These are phyloP conservation scores for Forficula auricularia DNA, from an alignment of 1,140 invertebrate species.

Conservation along the genomic window DNA sequence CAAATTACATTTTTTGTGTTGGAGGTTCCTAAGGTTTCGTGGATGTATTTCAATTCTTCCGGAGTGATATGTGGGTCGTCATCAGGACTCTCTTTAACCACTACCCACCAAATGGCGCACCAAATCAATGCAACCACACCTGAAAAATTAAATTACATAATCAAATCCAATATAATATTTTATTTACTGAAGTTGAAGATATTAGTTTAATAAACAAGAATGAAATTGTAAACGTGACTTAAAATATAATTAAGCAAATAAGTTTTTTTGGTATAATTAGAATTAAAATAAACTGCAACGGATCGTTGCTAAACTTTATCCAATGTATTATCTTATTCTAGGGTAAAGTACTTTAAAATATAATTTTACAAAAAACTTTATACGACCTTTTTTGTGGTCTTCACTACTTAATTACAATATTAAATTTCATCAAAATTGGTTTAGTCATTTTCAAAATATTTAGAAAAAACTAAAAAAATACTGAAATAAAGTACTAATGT, in stretches of 20 bases:
- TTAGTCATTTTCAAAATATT: too few relatives aligned
- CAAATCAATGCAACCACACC: constrained; percentile 47
- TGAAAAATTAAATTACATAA: constrained; percentile 20
- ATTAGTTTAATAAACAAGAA: neutral
- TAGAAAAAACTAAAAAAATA: too few relatives aligned
- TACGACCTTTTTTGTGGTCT: too few relatives aligned
- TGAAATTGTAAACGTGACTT: neutral
- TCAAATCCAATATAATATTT: constrained; percentile 3
- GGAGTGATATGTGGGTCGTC: constrained; percentile 54
- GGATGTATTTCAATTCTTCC: constrained; percentile 61
- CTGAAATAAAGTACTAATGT: too few relatives aligned
- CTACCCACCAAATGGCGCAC: constrained; percentile 47
- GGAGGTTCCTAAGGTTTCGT: constrained; percentile 23
- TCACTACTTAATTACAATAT: too few relatives aligned
- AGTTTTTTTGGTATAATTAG: neutral
- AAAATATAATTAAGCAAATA: neutral
- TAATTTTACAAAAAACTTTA: too few relatives aligned
- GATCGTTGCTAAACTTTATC: too few relatives aligned
- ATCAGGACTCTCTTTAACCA: constrained; percentile 58
- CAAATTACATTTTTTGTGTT: neutral
- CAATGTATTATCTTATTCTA: too few relatives aligned
- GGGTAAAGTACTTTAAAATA: too few relatives aligned
- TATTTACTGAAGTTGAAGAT: neutral
- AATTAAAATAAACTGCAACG: too few relatives aligned
- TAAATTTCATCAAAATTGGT: too few relatives aligned